phyloP scores from a whole-genome alignment of 2,113 vertebrate genomes.

The Atractosteus spatula region DNA sequence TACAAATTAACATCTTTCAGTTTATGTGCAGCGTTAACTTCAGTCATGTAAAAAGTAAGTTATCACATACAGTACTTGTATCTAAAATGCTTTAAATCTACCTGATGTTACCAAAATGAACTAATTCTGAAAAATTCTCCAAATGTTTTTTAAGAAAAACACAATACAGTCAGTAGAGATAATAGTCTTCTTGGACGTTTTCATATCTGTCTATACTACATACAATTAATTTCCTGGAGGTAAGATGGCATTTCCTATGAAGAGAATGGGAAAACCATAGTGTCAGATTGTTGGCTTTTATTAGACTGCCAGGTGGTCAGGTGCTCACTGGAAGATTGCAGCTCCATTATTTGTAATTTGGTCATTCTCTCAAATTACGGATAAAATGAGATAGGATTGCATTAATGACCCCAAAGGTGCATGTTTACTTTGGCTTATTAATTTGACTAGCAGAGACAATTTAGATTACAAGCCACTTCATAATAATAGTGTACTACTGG shows the following conservation, averaged over 20 bases:
- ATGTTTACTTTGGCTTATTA: conserved; percentile 71
- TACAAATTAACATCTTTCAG: too few relatives aligned
- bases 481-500: conserved; percentile 41
- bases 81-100: too few relatives aligned
- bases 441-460: conserved; percentile 56
- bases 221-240: background rate
- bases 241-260: background rate
- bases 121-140: too few relatives aligned
- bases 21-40: too few relatives aligned
- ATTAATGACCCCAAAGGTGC: conserved; percentile 57
- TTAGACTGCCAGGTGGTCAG: conserved; percentile 66
- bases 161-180: background rate
- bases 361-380: conserved; percentile 48
- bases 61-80: too few relatives aligned
- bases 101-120: too few relatives aligned
- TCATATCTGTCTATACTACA: conserved; percentile 4
- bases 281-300: conserved; percentile 44
- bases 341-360: conserved; percentile 63
- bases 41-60: too few relatives aligned
- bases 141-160: background rate
- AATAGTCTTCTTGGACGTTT: background rate
- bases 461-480: conserved; percentile 60
- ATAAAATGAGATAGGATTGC: conserved; percentile 51
- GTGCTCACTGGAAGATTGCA: conserved; percentile 53
- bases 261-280: background rate